These are phyloP conservation scores for Temnothorax nylanderi DNA, from an alignment of 1,140 invertebrate genomes.

Conservation along the genomic window DNA sequence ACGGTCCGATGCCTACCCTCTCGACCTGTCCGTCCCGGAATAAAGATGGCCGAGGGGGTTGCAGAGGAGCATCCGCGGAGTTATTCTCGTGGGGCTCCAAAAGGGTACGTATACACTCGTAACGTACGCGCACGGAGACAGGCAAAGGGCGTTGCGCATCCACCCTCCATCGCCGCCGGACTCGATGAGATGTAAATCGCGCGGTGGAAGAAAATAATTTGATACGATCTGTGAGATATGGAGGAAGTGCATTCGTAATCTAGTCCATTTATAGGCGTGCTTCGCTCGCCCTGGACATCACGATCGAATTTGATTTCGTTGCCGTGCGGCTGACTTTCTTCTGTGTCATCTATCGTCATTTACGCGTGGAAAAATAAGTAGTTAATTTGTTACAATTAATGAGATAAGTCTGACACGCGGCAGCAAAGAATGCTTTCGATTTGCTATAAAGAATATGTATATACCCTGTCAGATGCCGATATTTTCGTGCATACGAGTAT, in stretches of 20 bases:
- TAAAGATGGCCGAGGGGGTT: constrained; percentile 82
- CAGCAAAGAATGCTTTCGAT: background rate
- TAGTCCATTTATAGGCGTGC: background rate
- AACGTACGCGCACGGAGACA: constrained; percentile 38
- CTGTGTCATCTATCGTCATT: background rate
- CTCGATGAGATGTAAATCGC: constrained; percentile 72
- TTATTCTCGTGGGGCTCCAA: constrained; percentile 76
- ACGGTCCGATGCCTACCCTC: constrained; percentile 85
- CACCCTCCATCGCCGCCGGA: constrained; percentile 2
- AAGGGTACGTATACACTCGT: constrained; percentile 50
- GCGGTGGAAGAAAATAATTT: constrained; percentile 60
- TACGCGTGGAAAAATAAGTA: background rate
- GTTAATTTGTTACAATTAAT: background rate
- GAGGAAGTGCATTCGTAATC: background rate
- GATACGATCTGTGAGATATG: constrained; percentile 45
- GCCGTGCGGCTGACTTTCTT: background rate
- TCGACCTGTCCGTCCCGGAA: constrained; percentile 82
- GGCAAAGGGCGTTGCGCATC: background rate
- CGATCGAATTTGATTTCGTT: constrained; percentile 12
- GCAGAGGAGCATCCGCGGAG: constrained; percentile 74
- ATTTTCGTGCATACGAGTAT: constrained; percentile 26
- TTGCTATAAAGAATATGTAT: background rate
- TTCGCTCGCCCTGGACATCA: background rate
- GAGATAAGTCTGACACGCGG: background rate
- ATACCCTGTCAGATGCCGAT: background rate